phyloP scores from a whole-genome alignment of 2,888 invertebrate genomes.

The Mesorhabditis belari region DNA sequence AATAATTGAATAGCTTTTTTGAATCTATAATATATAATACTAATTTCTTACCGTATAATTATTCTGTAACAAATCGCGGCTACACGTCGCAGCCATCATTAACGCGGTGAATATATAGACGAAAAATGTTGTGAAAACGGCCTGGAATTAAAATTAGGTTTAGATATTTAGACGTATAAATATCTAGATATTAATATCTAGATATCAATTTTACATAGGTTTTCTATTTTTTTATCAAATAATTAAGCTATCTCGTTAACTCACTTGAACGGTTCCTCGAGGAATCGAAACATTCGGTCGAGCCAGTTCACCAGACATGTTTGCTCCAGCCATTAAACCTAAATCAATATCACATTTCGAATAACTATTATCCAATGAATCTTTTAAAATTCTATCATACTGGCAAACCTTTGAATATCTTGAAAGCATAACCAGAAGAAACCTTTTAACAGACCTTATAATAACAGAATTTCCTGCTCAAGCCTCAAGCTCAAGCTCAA shows the following conservation, averaged over 20 bases:
- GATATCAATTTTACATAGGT: too few relatives aligned
- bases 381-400: too few relatives aligned
- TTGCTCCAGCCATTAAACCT: conserved; percentile 93
- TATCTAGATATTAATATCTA: background rate
- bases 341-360: too few relatives aligned
- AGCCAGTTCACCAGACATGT: conserved; percentile 94
- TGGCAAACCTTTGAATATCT: too few relatives aligned
- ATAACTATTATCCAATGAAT: too few relatives aligned
- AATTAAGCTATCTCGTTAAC: too few relatives aligned
- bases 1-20: background rate
- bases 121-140: conserved; percentile 76
- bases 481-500: too few relatives aligned
- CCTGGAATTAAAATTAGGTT: conserved; percentile 53
- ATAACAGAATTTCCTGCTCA: too few relatives aligned
- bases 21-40: background rate
- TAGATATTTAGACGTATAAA: background rate
- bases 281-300: conserved; percentile 89
- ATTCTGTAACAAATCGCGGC: conserved; percentile 66
- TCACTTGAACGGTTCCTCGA: conserved; percentile 69
- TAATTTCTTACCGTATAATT: conserved; percentile 66
- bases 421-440: too few relatives aligned
- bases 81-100: conserved; percentile 77
- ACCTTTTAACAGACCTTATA: too few relatives aligned
- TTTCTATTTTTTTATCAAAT: too few relatives aligned
- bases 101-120: conserved; percentile 76